Conservation (phyloP, 2,888 invertebrate genomes). For the Cosmia trapezina region DNA sequence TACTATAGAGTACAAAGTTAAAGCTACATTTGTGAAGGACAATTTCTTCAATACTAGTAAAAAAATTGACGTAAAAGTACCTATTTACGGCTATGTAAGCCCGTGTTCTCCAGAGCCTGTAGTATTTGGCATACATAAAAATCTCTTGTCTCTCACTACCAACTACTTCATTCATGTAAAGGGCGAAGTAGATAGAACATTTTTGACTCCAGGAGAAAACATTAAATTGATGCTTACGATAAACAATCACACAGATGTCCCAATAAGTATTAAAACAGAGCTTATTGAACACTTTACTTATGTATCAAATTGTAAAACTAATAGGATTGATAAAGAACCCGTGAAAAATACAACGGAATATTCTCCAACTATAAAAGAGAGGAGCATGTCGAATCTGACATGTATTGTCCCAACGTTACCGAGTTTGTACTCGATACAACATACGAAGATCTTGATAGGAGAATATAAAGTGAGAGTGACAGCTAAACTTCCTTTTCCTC, state of each 20-base stretch:
- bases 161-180: constrained; percentile 26
- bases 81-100: constrained; percentile 35
- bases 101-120: constrained; percentile 37
- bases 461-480: constrained; percentile 66
- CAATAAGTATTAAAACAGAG: constrained; percentile 41
- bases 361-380: constrained; percentile 50
- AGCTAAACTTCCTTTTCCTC: constrained; percentile 63
- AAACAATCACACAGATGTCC: constrained; percentile 37
- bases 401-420: constrained; percentile 51
- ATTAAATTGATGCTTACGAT: constrained; percentile 34
- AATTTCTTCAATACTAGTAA: constrained; percentile 19
- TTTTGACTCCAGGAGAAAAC: constrained; percentile 53
- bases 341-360: constrained; percentile 31
- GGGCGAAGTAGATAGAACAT: constrained; percentile 39
- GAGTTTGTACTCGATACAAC: constrained; percentile 64
- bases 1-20: constrained; percentile 43
- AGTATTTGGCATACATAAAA: constrained; percentile 39
- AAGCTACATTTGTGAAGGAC: constrained; percentile 27
- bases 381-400: constrained; percentile 45
- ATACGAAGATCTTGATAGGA: constrained; percentile 62
- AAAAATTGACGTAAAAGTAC: constrained; percentile 31
- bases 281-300: constrained; percentile 42
- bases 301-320: constrained; percentile 5
- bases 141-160: constrained; percentile 15
- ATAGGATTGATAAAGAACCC: constrained; percentile 2